Evolutionary conservation across 2,797 vertebrate genomes (phyloP), one percentile per base, ranked within the genome.

Genomic region (Remorina albescens): DNA sequence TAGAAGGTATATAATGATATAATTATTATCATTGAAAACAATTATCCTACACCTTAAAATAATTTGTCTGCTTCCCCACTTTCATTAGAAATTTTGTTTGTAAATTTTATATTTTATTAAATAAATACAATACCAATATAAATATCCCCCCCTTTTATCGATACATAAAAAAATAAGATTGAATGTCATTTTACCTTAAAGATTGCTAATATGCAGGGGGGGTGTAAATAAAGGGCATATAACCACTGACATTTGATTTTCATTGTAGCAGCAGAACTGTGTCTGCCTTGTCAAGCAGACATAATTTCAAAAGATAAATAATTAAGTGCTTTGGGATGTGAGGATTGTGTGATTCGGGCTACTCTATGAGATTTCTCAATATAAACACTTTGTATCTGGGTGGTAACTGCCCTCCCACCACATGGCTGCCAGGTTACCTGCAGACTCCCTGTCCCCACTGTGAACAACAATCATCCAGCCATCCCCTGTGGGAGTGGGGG

Each of bases 361-460:
- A 76, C 62, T 79, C 49, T 61, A 39, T 76, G 42, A 68, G 57
- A 76, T 76, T n/a, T 49, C 80, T 85, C 66, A 69, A 76, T 46
- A 67, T 71, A 89, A 92, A 88, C 86, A 90, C 82, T 74, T 18
- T 75, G 85, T 88, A 76, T 89, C 87, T 81, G 70, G 77, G 82
- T 87, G 80, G 86, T 83, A 85, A 88, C 74, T 71, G 57, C 80
- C 91, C 92, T 91, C 88, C 67, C 86, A 82, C 74, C 82, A 56
- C 78, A 67, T 56, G 79, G 91, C 86, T 94, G 91, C 92, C 79
- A 91, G 84, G 92, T 92, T 91, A 93, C 93, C 88, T 87, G 83
- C 76, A 80, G 67, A 46, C 70, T 78, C 65, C 71, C 55, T 56
- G 68, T 69, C 74, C 81, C 77, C 78, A 67, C 81, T 78, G 81